A percentile compares a stretch with the other conserved stretches of the same genome.
Evolutionary conservation across 2,888 invertebrate species (phyloP).

Genomic region (Dendrolimus pini): DNA sequence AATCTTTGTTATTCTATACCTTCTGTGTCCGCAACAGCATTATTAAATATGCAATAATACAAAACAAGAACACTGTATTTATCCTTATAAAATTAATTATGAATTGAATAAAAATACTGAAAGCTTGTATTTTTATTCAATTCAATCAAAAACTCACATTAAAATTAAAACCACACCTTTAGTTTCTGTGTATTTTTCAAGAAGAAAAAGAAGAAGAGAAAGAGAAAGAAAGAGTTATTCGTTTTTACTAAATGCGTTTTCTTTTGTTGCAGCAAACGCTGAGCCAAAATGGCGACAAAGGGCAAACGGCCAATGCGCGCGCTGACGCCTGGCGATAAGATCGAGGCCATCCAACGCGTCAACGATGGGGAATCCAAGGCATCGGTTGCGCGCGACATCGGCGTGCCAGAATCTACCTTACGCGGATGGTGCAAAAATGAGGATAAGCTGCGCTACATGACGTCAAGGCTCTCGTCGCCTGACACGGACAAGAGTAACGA

Average conservation of each 20-base stretch:
- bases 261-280: conserved; percentile 54
- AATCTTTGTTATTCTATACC: too few species aligned
- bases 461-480: conserved; percentile 82
- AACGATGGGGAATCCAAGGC: conserved; percentile 92
- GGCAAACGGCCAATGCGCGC: conserved; percentile 88
- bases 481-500: conserved; percentile 80
- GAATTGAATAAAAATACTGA: too few species aligned
- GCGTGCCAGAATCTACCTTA: conserved; percentile 90
- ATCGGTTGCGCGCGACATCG: conserved; percentile 89
- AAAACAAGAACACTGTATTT: too few species aligned
- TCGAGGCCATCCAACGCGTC: conserved; percentile 88
- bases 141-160: too few species aligned
- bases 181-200: too few species aligned
- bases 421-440: conserved; percentile 94
- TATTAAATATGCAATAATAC: too few species aligned
- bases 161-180: too few species aligned
- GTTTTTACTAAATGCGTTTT: not conserved
- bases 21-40: too few species aligned
- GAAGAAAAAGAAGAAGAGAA: too few species aligned
- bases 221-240: too few species aligned
- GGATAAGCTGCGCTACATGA: conserved; percentile 82
- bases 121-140: too few species aligned
- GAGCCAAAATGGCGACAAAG: conserved; percentile 79
- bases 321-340: conserved; percentile 86
- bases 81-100: too few species aligned